Conservation (phyloP, 2,888 invertebrate species). For the Andrena bicolor region DNA sequence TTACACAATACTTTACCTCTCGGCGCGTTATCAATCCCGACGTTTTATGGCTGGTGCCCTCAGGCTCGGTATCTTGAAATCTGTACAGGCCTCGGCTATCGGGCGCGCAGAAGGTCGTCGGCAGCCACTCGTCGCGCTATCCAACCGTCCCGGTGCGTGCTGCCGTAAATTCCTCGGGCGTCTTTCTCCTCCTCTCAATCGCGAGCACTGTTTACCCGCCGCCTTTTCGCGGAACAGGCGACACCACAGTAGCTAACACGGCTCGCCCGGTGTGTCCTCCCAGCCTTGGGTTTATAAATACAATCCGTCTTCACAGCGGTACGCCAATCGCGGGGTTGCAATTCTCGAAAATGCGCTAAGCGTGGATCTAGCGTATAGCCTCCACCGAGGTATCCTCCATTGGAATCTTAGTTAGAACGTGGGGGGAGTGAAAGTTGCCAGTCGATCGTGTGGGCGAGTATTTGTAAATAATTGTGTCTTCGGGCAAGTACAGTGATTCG, state of each 20-base stretch:
- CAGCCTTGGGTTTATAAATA: constrained; percentile 55
- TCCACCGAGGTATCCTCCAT: no score
- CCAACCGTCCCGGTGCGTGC: background rate
- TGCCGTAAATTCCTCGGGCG: background rate
- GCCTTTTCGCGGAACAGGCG: constrained; percentile 17
- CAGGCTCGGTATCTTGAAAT: constrained; percentile 65
- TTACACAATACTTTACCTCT: constrained; percentile 73
- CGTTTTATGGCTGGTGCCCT: constrained; percentile 37
- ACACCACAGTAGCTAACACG: background rate
- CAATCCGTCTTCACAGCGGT: constrained; percentile 8
- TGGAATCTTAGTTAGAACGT: background rate
- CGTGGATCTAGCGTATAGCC: background rate
- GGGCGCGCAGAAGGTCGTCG: constrained; percentile 32
- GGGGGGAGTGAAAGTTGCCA: background rate
- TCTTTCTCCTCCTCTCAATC: background rate
- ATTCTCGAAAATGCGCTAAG: constrained; percentile 23
- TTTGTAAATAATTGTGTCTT: background rate
- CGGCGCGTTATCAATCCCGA: constrained; percentile 67
- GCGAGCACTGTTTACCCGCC: background rate
- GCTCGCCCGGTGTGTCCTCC: background rate
- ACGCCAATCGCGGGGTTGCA: background rate
- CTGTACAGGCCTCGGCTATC: constrained; percentile 58
- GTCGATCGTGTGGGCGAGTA: background rate
- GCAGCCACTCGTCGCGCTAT: background rate
- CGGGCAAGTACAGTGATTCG: background rate